Percentiles rank a stretch among this genome's conserved stretches.
These are phyloP conservation scores for Uloborus diversus DNA, from an alignment of 1,140 invertebrate species.

Conservation along the genomic window DNA sequence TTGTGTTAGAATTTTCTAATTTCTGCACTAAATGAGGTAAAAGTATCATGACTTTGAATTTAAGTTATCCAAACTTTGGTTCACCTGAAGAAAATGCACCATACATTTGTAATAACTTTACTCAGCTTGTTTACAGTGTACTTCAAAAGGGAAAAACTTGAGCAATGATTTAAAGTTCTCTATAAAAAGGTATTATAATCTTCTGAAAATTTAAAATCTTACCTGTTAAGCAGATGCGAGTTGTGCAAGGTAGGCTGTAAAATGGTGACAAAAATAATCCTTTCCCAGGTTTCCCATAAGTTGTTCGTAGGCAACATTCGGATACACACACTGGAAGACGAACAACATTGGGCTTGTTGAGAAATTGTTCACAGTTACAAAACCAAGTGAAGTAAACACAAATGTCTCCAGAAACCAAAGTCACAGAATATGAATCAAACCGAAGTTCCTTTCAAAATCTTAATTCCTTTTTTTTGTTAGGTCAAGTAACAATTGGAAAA, in stretches of 20 bases:
- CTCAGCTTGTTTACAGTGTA: too few relatives aligned
- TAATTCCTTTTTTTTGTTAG: constrained; percentile 34
- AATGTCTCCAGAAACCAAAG: neutral
- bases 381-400: neutral
- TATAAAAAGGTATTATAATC: too few relatives aligned
- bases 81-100: too few relatives aligned
- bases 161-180: too few relatives aligned
- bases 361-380: constrained; percentile 16
- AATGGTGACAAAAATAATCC: constrained; percentile 18
- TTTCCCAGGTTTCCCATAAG: neutral
- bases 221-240: neutral
- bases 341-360: constrained; percentile 40
- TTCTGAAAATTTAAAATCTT: neutral
- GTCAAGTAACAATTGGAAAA: constrained; percentile 24
- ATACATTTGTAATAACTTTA: too few relatives aligned
- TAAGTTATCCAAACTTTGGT: too few relatives aligned
- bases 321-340: constrained; percentile 45
- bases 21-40: too few relatives aligned
- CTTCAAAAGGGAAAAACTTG: too few relatives aligned
- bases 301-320: neutral
- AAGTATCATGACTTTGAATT: too few relatives aligned
- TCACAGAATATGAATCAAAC: neutral
- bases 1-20: too few relatives aligned
- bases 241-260: neutral
- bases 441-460: neutral